These are phyloP conservation scores for Ianthella basta DNA, from an alignment of 37 sponge, comb jelly and placozoan species.

Conservation along the genomic window DNA sequence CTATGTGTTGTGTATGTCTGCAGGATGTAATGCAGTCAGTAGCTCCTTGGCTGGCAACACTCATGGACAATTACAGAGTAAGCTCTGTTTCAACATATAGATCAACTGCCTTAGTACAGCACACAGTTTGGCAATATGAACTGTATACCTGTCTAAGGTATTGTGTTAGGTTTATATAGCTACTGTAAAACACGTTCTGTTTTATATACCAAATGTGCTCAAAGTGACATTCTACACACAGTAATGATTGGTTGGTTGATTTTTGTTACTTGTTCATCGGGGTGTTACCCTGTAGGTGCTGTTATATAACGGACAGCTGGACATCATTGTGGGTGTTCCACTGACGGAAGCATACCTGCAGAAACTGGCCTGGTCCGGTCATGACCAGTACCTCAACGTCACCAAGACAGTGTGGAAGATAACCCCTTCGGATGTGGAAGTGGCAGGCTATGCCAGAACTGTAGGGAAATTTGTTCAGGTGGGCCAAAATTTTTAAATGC, in stretches of 20 bases:
- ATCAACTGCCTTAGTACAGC: background rate
- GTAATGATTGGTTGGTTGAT: no score
- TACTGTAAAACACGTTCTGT: no score
- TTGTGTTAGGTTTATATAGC: no score
- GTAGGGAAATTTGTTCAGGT: constrained; percentile 74
- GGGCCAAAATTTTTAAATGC: no score
- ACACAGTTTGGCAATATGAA: no score
- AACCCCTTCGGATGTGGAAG: constrained; percentile 46
- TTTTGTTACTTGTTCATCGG: no score
- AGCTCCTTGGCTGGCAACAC: constrained; percentile 45
- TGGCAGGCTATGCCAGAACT: constrained; percentile 81
- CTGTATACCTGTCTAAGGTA: no score
- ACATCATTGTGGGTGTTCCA: constrained; percentile 88
- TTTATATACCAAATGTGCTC: no score
- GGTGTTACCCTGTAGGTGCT: constrained; percentile 44
- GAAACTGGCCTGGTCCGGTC: constrained; percentile 74
- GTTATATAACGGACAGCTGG: constrained; percentile 91
- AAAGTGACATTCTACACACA: no score
- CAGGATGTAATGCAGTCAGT: constrained; percentile 80
- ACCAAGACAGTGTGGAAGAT: constrained; percentile 72
- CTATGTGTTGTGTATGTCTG: background rate
- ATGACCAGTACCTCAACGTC: constrained; percentile 50
- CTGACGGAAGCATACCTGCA: constrained; percentile 67
- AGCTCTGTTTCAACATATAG: background rate
- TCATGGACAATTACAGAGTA: constrained; percentile 89